These are phyloP conservation scores for Prionailurus bengalensis DNA, from an alignment of 2,113 vertebrate species.

Conservation along the genomic window DNA sequence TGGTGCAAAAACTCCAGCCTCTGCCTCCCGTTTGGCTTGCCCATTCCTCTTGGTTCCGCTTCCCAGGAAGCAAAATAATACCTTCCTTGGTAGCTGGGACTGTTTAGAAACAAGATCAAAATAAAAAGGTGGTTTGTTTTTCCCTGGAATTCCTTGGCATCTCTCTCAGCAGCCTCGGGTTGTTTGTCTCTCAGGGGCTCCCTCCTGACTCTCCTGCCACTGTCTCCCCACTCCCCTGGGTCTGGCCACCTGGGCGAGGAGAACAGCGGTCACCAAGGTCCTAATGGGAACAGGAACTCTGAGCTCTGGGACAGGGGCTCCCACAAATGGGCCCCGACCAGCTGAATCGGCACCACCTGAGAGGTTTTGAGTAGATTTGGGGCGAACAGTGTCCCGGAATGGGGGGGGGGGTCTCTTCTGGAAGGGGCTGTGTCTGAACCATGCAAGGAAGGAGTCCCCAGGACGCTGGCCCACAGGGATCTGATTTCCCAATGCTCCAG, in stretches of 20 bases:
- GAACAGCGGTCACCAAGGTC: background rate
- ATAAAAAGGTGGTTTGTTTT: background rate
- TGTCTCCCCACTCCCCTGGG: background rate
- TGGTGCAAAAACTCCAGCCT: background rate
- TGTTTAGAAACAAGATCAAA: slow-evolving; percentile 46
- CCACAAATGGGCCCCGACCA: rapidly evolving
- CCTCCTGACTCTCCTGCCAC: background rate
- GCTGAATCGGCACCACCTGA: background rate
- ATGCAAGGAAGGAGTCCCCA: too few relatives aligned
- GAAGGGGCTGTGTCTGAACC: too few relatives aligned
- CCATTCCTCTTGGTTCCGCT: background rate
- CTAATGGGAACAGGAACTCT: background rate
- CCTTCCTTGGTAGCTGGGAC: background rate
- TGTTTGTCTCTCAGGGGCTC: background rate
- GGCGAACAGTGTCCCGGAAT: background rate
- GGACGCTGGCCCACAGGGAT: background rate
- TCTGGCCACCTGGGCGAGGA: background rate
- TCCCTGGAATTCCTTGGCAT: background rate
- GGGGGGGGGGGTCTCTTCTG: too few relatives aligned
- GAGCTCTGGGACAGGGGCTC: background rate
- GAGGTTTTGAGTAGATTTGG: background rate
- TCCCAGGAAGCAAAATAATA: background rate
- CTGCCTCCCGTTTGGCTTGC: background rate
- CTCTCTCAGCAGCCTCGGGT: background rate
- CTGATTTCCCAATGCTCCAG: background rate